phyloP scores from a whole-genome alignment of 2,888 invertebrate species.

The Noctua janthina region DNA sequence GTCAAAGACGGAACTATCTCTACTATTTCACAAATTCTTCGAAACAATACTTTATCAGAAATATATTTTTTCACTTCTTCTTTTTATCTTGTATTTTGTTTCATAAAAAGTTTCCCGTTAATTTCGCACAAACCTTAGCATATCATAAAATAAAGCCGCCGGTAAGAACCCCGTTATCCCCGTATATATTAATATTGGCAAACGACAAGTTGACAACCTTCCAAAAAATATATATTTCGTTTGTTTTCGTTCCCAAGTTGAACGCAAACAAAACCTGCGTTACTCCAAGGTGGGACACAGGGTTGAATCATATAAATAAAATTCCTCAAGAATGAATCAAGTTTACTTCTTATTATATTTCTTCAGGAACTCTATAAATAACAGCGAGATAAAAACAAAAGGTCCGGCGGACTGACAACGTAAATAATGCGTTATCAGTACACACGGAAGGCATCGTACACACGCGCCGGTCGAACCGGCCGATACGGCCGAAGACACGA shows the following conservation, averaged over 20 bases:
- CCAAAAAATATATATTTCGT: conserved; percentile 75
- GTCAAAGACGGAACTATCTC: not conserved
- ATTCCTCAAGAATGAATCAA: conserved; percentile 70
- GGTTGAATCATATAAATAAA: conserved; percentile 70
- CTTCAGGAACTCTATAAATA: conserved; percentile 73
- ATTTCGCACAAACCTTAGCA: conserved; percentile 64
- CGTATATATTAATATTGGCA: conserved; percentile 76
- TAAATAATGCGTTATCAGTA: conserved; percentile 82
- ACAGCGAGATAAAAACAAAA: conserved; percentile 73
- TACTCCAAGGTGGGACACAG: conserved; percentile 64
- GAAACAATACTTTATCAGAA: conserved; percentile 23
- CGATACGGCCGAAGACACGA: conserved; percentile 74
- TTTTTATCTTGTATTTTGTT: conserved; percentile 25
- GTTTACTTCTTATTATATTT: conserved; percentile 69
- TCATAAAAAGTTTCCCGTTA: conserved; percentile 51
- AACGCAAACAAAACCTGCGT: conserved; percentile 69
- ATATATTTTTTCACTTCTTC: conserved; percentile 17
- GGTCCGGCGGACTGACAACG: conserved; percentile 74
- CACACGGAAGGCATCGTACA: conserved; percentile 67
- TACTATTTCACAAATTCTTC: not conserved
- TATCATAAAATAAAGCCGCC: conserved; percentile 68
- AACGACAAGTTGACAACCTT: conserved; percentile 79
- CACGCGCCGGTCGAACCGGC: conserved; percentile 66
- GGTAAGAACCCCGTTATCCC: conserved; percentile 68
- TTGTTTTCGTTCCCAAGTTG: conserved; percentile 69